A percentile compares a stretch with the other conserved stretches of the same genome.
These are phyloP conservation scores for Liposcelis brunnea DNA, from an alignment of 2,888 invertebrate species.

Conservation along the genomic window DNA sequence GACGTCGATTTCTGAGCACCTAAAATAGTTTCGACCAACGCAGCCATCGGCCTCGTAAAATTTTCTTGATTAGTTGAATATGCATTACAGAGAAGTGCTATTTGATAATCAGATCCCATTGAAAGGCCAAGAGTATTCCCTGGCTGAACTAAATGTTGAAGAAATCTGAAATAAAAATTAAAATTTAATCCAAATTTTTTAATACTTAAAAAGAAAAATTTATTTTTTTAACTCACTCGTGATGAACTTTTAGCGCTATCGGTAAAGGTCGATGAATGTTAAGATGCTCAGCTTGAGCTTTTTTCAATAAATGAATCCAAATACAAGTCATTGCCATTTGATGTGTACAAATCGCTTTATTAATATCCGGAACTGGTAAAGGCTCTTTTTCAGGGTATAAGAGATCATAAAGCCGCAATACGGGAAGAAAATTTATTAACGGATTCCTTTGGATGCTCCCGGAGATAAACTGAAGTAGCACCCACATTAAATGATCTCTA, in stretches of 20 bases:
- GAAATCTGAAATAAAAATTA: slow-evolving; percentile 40
- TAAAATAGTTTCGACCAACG: slow-evolving; percentile 64
- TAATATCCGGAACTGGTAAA: slow-evolving; percentile 74
- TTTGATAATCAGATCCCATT: slow-evolving; percentile 75
- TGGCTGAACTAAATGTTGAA: slow-evolving; percentile 68
- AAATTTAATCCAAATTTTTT: slow-evolving; percentile 15
- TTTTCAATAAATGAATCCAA: slow-evolving; percentile 90
- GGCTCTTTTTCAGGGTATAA: slow-evolving; percentile 86
- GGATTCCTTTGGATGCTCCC: slow-evolving; percentile 92
- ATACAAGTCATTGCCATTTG: slow-evolving; percentile 91
- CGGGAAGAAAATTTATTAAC: slow-evolving; percentile 73
- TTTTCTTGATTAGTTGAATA: slow-evolving; percentile 87
- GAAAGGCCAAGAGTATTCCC: slow-evolving; percentile 44
- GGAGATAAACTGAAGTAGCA: slow-evolving; percentile 88
- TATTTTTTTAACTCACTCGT: slow-evolving; percentile 41
- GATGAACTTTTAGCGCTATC: slow-evolving; percentile 60
- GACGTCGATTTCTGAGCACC: not conserved
- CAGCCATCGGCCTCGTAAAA: slow-evolving; percentile 82
- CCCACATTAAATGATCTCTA: slow-evolving; percentile 98
- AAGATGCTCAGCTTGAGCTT: slow-evolving; percentile 73
- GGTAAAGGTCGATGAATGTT: slow-evolving; percentile 63
- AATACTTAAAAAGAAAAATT: slow-evolving; percentile 1
- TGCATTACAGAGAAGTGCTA: slow-evolving; percentile 85
- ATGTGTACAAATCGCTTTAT: slow-evolving; percentile 68
- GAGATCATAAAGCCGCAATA: slow-evolving; percentile 77